These are phyloP conservation scores for Salpingus planirostris DNA, from an alignment of 2,888 invertebrate species.

Conservation along the genomic window DNA sequence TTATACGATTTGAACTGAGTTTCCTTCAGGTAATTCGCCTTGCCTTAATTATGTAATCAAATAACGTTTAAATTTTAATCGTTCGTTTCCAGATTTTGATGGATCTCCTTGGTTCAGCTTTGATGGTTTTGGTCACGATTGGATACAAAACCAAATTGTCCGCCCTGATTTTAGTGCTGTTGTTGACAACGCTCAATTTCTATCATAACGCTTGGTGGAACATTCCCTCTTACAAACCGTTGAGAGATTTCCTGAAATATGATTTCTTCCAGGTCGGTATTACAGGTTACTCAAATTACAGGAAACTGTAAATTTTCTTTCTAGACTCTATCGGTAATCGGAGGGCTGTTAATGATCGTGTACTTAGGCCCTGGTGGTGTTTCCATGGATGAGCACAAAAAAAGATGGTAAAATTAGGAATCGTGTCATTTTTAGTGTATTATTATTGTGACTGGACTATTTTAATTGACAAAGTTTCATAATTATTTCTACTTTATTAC, in stretches of 20 bases:
- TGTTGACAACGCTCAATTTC: constrained; percentile 83
- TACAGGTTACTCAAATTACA: background rate
- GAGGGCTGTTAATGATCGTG: constrained; percentile 96
- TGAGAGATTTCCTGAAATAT: constrained; percentile 98
- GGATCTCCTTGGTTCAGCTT: constrained; percentile 84
- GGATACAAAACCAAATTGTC: constrained; percentile 99
- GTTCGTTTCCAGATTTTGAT: constrained; percentile 63
- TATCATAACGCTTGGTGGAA: constrained; percentile 99
- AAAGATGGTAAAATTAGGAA: constrained; percentile 76
- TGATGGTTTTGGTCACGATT: constrained; percentile 93
- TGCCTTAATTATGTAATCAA: constrained; percentile 13
- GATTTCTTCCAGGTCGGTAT: constrained; percentile 95
- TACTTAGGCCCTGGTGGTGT: constrained; percentile 97
- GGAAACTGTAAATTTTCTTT: constrained; percentile 39
- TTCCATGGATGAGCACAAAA: constrained; percentile 99
- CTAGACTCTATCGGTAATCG: constrained; percentile 96
- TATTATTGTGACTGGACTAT: constrained; percentile 10
- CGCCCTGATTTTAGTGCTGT: constrained; percentile 83
- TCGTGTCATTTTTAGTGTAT: constrained; percentile 6
- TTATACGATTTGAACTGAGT: constrained; percentile 87
- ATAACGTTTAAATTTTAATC: background rate
- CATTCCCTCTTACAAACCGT: constrained; percentile 88
- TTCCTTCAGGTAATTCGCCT: constrained; percentile 79
- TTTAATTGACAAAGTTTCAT: constrained; percentile 4
- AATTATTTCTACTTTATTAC: constrained; percentile 1